Evolutionary conservation across 2,113 vertebrate genomes (phyloP).

Genomic region (Callopanchax toddi): DNA sequence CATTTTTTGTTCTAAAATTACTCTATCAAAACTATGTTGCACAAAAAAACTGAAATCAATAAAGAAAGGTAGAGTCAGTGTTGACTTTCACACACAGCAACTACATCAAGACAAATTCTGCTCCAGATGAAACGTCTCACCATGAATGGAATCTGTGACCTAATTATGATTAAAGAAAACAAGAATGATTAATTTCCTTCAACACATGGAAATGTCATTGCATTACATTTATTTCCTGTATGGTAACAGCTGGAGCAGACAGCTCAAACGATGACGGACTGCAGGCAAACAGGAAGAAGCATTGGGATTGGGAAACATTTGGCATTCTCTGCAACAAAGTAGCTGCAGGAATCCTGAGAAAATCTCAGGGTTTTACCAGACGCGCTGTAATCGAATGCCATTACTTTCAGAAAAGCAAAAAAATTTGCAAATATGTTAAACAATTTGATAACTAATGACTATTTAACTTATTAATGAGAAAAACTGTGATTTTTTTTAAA

Average conservation of each 20-base stretch:
- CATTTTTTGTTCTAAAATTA: slow-evolving; percentile 4
- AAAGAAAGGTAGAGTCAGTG: not conserved
- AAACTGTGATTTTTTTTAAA: too few species aligned
- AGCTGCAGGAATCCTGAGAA: slow-evolving; percentile 14
- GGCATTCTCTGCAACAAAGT: slow-evolving; percentile 14
- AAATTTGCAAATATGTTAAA: not conserved
- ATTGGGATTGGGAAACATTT: slow-evolving; percentile 30
- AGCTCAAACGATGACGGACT: slow-evolving; percentile 38
- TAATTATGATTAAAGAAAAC: slow-evolving; percentile 23
- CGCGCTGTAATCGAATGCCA: slow-evolving; percentile 20
- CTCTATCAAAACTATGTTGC: slow-evolving; percentile 27
- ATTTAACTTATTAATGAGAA: too few species aligned
- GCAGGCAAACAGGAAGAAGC: slow-evolving; percentile 27
- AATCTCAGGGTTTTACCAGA: slow-evolving; percentile 28
- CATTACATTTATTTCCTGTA: slow-evolving; percentile 21
- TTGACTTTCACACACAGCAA: slow-evolving; percentile 9
- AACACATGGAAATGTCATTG: slow-evolving; percentile 10
- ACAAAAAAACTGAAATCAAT: slow-evolving; percentile 27
- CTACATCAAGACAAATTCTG: slow-evolving; percentile 17
- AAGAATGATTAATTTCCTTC: not conserved
- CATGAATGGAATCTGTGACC: slow-evolving; percentile 11
- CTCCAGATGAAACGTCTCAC: not conserved
- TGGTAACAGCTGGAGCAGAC: slow-evolving; percentile 36
- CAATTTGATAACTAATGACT: too few species aligned
- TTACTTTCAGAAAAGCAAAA: slow-evolving; percentile 6